Percentiles rank a stretch among this genome's conserved stretches.
Evolutionary conservation across 2,888 invertebrate species (phyloP).

Genomic region (Spicauda simplicius): DNA sequence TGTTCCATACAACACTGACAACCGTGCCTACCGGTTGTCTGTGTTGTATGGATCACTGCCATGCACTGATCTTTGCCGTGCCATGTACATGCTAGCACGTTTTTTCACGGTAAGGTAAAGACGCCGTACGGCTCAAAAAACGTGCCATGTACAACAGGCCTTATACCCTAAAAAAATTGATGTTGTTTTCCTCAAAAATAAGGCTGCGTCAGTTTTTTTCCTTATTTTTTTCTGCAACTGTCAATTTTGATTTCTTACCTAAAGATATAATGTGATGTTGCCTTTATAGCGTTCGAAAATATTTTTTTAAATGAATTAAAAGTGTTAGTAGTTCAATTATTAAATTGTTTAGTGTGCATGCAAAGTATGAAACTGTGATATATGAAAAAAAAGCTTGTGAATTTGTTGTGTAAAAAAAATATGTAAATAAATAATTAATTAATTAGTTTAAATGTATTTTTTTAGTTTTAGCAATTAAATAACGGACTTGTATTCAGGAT

Average conservation of each 20-base stretch:
- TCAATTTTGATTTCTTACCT: background rate
- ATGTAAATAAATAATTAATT: slow-evolving; percentile 43
- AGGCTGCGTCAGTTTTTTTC: no score
- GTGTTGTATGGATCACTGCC: no score
- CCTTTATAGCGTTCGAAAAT: slow-evolving; percentile 10
- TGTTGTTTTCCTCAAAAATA: no score
- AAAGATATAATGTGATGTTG: slow-evolving; percentile 1
- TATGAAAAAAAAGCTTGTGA: slow-evolving; percentile 60
- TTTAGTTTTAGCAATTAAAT: slow-evolving; percentile 13
- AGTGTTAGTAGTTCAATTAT: slow-evolving; percentile 20
- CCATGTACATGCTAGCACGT: no score
- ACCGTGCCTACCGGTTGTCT: no score
- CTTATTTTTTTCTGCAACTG: background rate
- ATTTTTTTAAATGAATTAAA: slow-evolving; percentile 9
- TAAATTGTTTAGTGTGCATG: slow-evolving; percentile 57
- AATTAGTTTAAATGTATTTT: slow-evolving; percentile 20
- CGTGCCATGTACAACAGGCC: no score
- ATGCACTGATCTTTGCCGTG: no score
- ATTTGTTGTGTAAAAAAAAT: slow-evolving; percentile 55
- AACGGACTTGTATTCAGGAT: slow-evolving; percentile 5
- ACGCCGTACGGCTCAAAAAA: no score
- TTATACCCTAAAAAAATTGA: no score
- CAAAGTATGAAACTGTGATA: slow-evolving; percentile 78
- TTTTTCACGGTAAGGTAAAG: no score
- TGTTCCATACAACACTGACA: no score